Evolutionary conservation across 2,888 invertebrate genomes (phyloP).

Genomic region (Tenthredo scrophulariae): DNA sequence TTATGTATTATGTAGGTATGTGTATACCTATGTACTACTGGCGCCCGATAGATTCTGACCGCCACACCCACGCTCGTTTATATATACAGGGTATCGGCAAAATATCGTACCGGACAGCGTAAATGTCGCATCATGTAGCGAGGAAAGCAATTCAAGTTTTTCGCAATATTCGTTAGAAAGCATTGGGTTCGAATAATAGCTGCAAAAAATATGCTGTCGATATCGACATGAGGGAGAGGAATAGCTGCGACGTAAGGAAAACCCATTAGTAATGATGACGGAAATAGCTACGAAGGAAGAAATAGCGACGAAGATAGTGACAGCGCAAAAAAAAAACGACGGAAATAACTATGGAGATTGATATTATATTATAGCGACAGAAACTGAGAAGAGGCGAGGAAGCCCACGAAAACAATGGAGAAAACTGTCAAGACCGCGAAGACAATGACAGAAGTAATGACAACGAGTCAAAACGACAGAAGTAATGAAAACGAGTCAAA

Average conservation of each 20-base stretch:
- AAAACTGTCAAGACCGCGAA: not conserved
- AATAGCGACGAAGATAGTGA: not conserved
- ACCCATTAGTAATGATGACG: not conserved
- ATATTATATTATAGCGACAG: not conserved
- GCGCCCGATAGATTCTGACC: slow-evolving; percentile 39
- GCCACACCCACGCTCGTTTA: slow-evolving; percentile 33
- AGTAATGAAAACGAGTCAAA: not conserved
- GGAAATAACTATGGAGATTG: not conserved
- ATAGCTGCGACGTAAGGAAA: not conserved
- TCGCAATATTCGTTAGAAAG: not conserved
- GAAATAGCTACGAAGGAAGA: not conserved
- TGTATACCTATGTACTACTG: slow-evolving; percentile 16
- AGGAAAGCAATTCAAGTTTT: not conserved
- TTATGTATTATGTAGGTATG: slow-evolving; percentile 10
- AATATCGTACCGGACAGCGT: not conserved
- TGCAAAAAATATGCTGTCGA: not conserved
- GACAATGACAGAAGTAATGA: not conserved
- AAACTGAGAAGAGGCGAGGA: not conserved
- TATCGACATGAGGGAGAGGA: not conserved
- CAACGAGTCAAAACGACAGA: not conserved
- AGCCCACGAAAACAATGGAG: not conserved
- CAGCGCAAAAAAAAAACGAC: not conserved
- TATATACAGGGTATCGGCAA: slow-evolving; percentile 15
- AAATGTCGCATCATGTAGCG: not conserved
- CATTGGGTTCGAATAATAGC: not conserved